phyloP scores from a whole-genome alignment of 2,113 vertebrate species.

The Sinocyclocheilus grahami region DNA sequence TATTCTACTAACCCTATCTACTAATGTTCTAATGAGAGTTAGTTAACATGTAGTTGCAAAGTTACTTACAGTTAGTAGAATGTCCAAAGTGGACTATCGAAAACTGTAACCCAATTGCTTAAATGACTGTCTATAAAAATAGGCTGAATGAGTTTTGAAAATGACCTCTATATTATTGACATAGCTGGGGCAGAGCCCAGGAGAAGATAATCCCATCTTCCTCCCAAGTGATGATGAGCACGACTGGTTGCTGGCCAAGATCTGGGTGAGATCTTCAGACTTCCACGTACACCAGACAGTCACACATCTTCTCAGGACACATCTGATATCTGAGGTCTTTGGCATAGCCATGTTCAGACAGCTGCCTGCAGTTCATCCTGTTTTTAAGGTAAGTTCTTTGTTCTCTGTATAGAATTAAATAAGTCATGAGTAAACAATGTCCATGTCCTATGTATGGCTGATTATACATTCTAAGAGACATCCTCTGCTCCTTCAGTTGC shows the following conservation, averaged over 20 bases:
- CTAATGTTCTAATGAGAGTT: no score
- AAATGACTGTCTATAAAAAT: not conserved
- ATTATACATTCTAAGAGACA: not conserved
- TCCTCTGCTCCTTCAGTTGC: constrained; percentile 74
- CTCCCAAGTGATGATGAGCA: constrained; percentile 86
- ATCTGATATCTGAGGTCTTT: constrained; percentile 93
- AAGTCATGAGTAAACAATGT: no score
- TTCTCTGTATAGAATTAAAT: not conserved
- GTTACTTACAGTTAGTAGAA: no score
- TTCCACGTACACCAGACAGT: constrained; percentile 95
- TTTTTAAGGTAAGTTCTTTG: constrained; percentile 83
- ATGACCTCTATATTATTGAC: not conserved
- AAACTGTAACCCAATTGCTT: no score
- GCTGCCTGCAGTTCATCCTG: constrained; percentile 90
- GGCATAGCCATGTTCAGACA: constrained; percentile 92
- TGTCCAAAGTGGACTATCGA: no score
- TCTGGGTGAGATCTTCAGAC: constrained; percentile 94
- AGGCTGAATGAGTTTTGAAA: not conserved
- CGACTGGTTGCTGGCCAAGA: constrained; percentile 97
- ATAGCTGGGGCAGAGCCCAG: constrained; percentile 88
- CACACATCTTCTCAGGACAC: constrained; percentile 90
- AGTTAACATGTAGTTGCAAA: no score
- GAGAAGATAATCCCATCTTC: constrained; percentile 89
- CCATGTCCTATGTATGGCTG: not conserved
- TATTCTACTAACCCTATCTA: no score